Conservation (phyloP, 2,888 invertebrate genomes). For the Chirona hameri region DNA sequence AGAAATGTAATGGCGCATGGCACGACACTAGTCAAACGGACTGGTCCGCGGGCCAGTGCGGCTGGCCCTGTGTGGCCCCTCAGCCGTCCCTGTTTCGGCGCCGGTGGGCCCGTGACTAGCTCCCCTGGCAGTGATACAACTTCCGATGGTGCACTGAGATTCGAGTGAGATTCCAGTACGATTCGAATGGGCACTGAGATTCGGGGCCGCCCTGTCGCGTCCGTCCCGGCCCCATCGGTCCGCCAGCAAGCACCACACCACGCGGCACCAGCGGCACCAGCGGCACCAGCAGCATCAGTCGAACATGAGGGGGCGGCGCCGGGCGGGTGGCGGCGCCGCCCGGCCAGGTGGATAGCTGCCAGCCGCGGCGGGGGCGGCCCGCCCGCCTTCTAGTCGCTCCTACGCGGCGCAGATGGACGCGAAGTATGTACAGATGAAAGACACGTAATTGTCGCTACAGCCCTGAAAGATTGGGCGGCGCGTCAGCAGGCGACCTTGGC, state of each 20-base stretch:
- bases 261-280: too few relatives aligned
- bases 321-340: background rate
- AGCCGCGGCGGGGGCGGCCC: background rate
- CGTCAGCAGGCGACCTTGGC: background rate
- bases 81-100: background rate
- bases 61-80: background rate
- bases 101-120: background rate
- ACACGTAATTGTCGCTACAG: background rate
- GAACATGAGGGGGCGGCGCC: too few relatives aligned
- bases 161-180: too few relatives aligned
- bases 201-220: background rate
- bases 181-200: background rate
- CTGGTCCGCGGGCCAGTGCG: background rate
- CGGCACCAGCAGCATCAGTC: too few relatives aligned
- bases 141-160: background rate
- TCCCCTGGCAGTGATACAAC: constrained; percentile 1
- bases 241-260: background rate
- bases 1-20: background rate
- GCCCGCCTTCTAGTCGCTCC: background rate
- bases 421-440: constrained; percentile 27
- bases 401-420: background rate
- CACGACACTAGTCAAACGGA: background rate
- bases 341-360: constrained; percentile 6
- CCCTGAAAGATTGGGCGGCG: background rate
- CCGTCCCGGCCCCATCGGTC: background rate